Percentiles rank a stretch among this genome's conserved stretches.
Conservation (phyloP, 2,797 vertebrate genomes). For the Dipus sagitta region DNA sequence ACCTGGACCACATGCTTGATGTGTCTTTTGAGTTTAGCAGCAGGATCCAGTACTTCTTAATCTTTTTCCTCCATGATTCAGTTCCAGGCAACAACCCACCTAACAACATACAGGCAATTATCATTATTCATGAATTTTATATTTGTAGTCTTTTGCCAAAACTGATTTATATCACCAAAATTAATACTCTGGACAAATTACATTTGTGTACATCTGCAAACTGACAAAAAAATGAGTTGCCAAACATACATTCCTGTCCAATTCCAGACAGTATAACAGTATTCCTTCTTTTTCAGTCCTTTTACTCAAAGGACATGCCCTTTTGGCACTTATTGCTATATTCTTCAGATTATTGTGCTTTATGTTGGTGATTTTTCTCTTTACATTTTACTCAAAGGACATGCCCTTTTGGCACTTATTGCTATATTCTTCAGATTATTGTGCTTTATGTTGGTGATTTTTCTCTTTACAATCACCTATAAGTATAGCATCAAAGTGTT, state of each 20-base stretch:
- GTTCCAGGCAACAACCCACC: background rate
- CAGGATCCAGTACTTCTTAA: background rate
- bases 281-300: background rate
- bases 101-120: background rate
- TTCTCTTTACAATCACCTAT: background rate
- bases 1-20: background rate
- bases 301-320: background rate
- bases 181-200: background rate
- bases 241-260: background rate
- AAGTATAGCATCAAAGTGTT: background rate
- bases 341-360: background rate
- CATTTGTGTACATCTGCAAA: background rate
- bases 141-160: background rate
- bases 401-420: accelerated
- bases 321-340: background rate
- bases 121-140: background rate
- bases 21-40: background rate
- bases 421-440: background rate
- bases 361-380: background rate
- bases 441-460: background rate
- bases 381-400: no score
- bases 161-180: background rate
- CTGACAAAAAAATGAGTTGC: background rate
- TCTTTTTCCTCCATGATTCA: background rate
- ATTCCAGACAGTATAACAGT: background rate